phyloP scores from a whole-genome alignment of 2,888 invertebrate genomes.

The Itoplectis maculator region DNA sequence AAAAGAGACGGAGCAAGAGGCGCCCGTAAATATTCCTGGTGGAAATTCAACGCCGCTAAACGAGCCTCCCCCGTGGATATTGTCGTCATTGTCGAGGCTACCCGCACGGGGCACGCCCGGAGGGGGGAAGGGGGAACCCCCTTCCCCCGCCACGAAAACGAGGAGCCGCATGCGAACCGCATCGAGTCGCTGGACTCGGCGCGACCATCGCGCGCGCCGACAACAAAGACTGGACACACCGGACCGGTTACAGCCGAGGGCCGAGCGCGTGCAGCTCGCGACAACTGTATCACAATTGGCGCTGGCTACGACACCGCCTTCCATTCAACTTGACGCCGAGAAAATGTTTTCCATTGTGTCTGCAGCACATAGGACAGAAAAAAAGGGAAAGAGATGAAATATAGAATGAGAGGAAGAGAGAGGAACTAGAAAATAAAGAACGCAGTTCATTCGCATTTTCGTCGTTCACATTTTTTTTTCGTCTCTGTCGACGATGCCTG shows the following conservation, averaged over 20 bases:
- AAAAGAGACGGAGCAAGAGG: conserved; percentile 51
- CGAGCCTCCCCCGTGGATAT: conserved; percentile 73
- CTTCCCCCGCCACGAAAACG: no score
- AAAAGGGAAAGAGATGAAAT: conserved; percentile 7
- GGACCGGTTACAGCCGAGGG: conserved; percentile 77
- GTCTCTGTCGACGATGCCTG: conserved; percentile 23
- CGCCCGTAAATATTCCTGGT: conserved; percentile 76
- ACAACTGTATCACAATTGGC: conserved; percentile 78
- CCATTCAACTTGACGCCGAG: conserved; percentile 70
- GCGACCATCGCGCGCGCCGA: conserved; percentile 61
- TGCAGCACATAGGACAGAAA: conserved; percentile 48
- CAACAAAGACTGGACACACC: conserved; percentile 67
- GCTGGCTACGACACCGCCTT: conserved; percentile 72
- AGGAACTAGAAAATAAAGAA: conserved; percentile 33
- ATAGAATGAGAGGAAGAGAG: conserved; percentile 43
- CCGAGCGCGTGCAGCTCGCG: conserved; percentile 64
- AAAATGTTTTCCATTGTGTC: conserved; percentile 74
- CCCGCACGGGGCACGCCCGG: conserved; percentile 75
- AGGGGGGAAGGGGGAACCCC: no score
- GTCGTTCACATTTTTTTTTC: conserved; percentile 46
- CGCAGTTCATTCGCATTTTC: conserved; percentile 50
- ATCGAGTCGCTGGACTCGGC: no score
- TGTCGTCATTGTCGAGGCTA: conserved; percentile 74
- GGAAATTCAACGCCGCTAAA: conserved; percentile 72
- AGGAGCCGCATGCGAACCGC: no score